These are phyloP conservation scores for Cordylochernes scorpioides DNA, from an alignment of 2,888 invertebrate genomes.

Conservation along the genomic window DNA sequence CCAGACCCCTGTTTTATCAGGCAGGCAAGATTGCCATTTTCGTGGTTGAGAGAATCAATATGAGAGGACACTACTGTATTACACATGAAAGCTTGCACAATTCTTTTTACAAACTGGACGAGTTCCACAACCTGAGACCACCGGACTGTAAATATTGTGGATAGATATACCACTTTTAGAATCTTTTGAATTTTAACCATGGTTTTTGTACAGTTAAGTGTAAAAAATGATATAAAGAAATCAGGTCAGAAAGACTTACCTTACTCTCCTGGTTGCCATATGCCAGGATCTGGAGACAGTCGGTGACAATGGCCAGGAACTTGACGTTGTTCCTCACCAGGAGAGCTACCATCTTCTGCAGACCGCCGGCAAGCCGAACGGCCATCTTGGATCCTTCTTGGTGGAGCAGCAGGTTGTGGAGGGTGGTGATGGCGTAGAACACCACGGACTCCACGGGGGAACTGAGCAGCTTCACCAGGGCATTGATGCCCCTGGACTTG, in stretches of 20 bases:
- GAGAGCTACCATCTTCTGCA: constrained; percentile 97
- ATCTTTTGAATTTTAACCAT: too few relatives aligned
- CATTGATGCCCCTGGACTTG: constrained; percentile 93
- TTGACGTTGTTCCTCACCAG: constrained; percentile 88
- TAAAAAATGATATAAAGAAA: too few relatives aligned
- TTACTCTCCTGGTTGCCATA: constrained; percentile 96
- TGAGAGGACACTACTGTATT: too few relatives aligned
- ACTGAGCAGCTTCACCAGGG: constrained; percentile 71
- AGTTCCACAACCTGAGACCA: too few relatives aligned
- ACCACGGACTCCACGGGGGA: constrained; percentile 88
- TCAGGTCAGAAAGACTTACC: too few relatives aligned
- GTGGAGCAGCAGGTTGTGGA: constrained; percentile 85
- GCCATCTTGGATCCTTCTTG: constrained; percentile 98
- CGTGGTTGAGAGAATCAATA: too few relatives aligned
- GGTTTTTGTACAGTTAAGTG: too few relatives aligned
- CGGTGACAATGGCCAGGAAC: constrained; percentile 94
- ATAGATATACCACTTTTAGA: too few relatives aligned
- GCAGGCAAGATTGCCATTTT: neutral
- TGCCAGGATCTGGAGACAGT: constrained; percentile 88
- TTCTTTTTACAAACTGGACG: too few relatives aligned
- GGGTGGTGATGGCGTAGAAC: constrained; percentile 93
- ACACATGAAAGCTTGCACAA: too few relatives aligned
- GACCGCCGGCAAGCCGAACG: constrained; percentile 75
- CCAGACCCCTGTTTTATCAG: too few relatives aligned
- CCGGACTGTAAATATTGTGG: too few relatives aligned